phyloP scores from a whole-genome alignment of 2,888 invertebrate genomes.

The Synergus umbraculus region DNA sequence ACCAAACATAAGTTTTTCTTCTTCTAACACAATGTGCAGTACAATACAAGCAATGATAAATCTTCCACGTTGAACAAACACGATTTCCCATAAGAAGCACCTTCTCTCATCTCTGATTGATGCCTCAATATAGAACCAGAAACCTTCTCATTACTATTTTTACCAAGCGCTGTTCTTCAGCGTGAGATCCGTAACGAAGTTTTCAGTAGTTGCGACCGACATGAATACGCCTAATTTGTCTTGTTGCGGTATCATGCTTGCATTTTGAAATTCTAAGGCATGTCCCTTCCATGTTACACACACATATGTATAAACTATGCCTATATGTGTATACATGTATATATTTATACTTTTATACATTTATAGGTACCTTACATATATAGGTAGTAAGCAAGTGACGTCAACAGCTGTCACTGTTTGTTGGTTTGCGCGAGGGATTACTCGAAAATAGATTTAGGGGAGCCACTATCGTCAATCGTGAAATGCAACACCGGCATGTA shows the following conservation, averaged over 20 bases:
- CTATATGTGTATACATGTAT: neutral
- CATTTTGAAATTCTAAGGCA: constrained; percentile 50
- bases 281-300: neutral
- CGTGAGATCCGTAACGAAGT: constrained; percentile 32
- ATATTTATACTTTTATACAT: neutral
- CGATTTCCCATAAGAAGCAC: constrained; percentile 27
- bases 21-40: constrained; percentile 12
- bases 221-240: constrained; percentile 53
- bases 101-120: constrained; percentile 39
- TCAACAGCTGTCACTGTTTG: constrained; percentile 76
- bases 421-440: constrained; percentile 74
- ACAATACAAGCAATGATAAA: constrained; percentile 22
- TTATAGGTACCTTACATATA: neutral
- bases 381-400: constrained; percentile 57
- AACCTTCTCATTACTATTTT: constrained; percentile 40
- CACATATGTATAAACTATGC: neutral
- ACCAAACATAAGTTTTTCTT: constrained; percentile 20
- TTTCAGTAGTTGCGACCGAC: constrained; percentile 35
- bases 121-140: constrained; percentile 38
- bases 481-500: constrained; percentile 68
- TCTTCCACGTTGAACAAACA: constrained; percentile 25
- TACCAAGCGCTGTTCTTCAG: constrained; percentile 11
- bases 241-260: constrained; percentile 54
- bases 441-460: constrained; percentile 71
- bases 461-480: constrained; percentile 63